Base-by-base conservation (phyloP, 2,113 vertebrate genomes). In the Arizona elegans region DNA sequence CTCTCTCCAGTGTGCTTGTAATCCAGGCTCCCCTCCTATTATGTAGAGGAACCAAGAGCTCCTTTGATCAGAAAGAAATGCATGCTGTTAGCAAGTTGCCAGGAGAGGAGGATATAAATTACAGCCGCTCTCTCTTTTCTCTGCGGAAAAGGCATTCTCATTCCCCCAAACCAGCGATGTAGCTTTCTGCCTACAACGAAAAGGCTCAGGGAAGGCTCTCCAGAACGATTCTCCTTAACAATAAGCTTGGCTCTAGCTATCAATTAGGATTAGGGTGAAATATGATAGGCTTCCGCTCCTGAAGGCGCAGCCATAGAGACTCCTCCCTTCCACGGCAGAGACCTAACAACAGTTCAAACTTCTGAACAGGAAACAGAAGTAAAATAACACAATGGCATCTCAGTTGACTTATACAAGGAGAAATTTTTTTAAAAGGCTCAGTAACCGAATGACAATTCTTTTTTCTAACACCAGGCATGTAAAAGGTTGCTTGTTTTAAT, bases 211-310 rank as follows among this genome's bases (percentile, higher is more conserved):
- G 65, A 91, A 93, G 93, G 91, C 94, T 94, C 97, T 95, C 88
- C 96, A 95, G 93, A 95, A 96, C 94, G 95, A 95, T 96, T 97
- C 96, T 95, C 62, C 94, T 87, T 93, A 97, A 98, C 97, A 97
- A 98, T 97, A 97, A 97, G 97, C 93, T 96, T 96, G 97, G 97
- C 97, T 96, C 94, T 96, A 97, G 97, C 97, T 96, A 95, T 93
- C 91, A 96, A 97, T 98, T 97, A 97, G 97, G 96, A 98, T 98
- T 98, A 98, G 98, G 93, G 97, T 97, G 98, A 97, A 98, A 99
- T 97, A 96, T 21, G 98, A 99, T 98, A 98, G 97, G 96, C 96
- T 97, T 55, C 47, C 43, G 7, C 92, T 93, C 96, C 94, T 90
- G 95, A 94, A 95, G 96, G 97, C 98, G 96, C 93, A 94, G 97